Percentiles rank a stretch among this genome's conserved stretches.
These are phyloP conservation scores for Heliconius erato DNA, from an alignment of 2,888 invertebrate species.

Conservation along the genomic window DNA sequence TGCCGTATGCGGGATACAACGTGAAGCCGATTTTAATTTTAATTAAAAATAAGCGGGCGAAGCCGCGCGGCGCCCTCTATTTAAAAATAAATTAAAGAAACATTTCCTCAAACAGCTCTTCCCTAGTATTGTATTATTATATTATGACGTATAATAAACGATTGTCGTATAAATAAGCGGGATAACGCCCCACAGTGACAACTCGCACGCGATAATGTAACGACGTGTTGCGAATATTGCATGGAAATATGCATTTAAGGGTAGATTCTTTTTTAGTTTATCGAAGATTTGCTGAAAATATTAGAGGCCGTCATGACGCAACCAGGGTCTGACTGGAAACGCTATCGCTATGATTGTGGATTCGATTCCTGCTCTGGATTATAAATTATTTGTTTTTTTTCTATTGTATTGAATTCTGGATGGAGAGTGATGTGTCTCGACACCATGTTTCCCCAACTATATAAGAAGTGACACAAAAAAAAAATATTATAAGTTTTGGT, in stretches of 20 bases:
- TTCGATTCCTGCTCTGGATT: too few species aligned
- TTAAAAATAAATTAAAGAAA: constrained; percentile 3
- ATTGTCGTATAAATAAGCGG: constrained; percentile 44
- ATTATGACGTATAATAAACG: constrained; percentile 31
- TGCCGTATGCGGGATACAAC: too few species aligned
- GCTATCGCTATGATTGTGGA: not conserved
- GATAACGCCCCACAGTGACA: constrained; percentile 36
- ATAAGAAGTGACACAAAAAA: not conserved
- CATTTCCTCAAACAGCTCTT: constrained; percentile 10
- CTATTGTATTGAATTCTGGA: too few species aligned
- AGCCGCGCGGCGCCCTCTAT: too few species aligned
- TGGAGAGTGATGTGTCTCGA: too few species aligned
- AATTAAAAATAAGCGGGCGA: too few species aligned
- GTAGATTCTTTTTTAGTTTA: not conserved
- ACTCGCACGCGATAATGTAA: constrained; percentile 48
- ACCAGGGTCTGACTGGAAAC: not conserved
- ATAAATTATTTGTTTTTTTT: too few species aligned
- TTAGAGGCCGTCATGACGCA: not conserved
- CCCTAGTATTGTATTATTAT: constrained; percentile 44
- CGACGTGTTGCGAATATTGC: constrained; percentile 49
- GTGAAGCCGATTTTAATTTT: too few species aligned
- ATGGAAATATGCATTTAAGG: constrained; percentile 49
- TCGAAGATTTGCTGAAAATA: not conserved
- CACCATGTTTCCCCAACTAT: not conserved
- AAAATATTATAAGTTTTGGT: not conserved